Evolutionary conservation across 2,113 vertebrate species (phyloP), one percentile per base, ranked within the genome.

Genomic region (Arothron firmamentum): DNA sequence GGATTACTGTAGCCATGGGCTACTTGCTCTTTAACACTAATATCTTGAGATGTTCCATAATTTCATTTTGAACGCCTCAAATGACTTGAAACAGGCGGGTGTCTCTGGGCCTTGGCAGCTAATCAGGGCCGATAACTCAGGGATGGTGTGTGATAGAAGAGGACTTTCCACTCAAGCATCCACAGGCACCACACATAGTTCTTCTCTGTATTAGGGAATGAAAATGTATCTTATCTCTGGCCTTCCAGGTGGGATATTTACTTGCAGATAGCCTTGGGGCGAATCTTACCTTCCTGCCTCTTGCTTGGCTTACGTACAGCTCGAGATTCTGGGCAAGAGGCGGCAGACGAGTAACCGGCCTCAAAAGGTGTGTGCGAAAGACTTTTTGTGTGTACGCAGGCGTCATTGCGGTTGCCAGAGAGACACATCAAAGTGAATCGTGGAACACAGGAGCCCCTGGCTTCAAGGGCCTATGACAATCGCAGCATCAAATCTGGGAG

Each of bases 101-200:
- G 74, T 82, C 77, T 89, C 74, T 80, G 70, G 80, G 84, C 70
- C 53, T 86, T 90, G 86, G 88, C 85, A 88, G 67, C 64, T 77
- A 84, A 87, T 91, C 85, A 89, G 89, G 86, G 83, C 74, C 84
- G 89, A 88, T 80, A 88, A 89, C 72, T 83, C 59, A 50, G 74
- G 80, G 70, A 88, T 84, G 79, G 76, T 67, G 34, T 83, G 74
- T 77, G 76, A 86, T 79, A 79, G 75, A 65, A 17, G 70, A 80
- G 74, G 67, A 67, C 71, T 86, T 87, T 80, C 77, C 78, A 72
- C 78, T 74, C 45, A 58, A 43, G 60, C 72, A 74, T 81, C 74
- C 46, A 19, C 45, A 42, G 59, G 78, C 76, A 71, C 69, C 70
- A 52, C 85, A 82, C 87, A 89, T 90, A 87, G 90, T 87, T 88